Evolutionary conservation across 2,888 invertebrate genomes (phyloP), one percentile per base, ranked within the genome.

Genomic region (Resseliella maxima): DNA sequence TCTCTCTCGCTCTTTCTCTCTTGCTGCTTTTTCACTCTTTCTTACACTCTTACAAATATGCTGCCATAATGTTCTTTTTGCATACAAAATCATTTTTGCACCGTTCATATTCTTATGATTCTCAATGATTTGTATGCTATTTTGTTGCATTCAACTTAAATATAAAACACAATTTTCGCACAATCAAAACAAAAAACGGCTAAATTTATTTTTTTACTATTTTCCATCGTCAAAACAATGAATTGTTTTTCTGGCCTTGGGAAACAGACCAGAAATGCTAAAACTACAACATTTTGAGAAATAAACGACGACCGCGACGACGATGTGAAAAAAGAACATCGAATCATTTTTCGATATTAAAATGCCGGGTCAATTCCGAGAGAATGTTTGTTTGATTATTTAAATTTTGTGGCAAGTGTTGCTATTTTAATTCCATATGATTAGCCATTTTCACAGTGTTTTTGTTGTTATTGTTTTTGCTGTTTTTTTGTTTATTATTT

Each of bases 401-500:
- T 59, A 10, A 59, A 50, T 59, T 59, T 59, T 72, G 72, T 72
- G 72, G 72, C 72, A 72, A 72, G 72, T 72, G 72, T 72, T 72
- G 72, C 31, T 72, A 31, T 27, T 72, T 72, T 72, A 12, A 72
- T 72, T 72, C 31, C 31, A 72, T 31, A 35, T 72, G 72, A 31
- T 72, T 72, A 15, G 35, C 72, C 31, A 27, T 59, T 59, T 59
- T 15, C 6, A 50, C 21, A 15, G 72, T 31, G 31, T 31, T 35
- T 72, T 12, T 18, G 50, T 50, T 12, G 10, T 2, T 18, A 18
- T 6, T 21, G 21, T 5, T 41, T 50, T 50, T 18, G 8, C 50
- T 18, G 21, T 50, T 12, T 50, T 50, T 8, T 15, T 50, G 10
- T 50, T 50, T 18, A 50, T 15, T 50, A 41, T 41, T 50, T 50